Conservation (phyloP, 1,140 invertebrate species). For the Brachionus manjavacas region DNA sequence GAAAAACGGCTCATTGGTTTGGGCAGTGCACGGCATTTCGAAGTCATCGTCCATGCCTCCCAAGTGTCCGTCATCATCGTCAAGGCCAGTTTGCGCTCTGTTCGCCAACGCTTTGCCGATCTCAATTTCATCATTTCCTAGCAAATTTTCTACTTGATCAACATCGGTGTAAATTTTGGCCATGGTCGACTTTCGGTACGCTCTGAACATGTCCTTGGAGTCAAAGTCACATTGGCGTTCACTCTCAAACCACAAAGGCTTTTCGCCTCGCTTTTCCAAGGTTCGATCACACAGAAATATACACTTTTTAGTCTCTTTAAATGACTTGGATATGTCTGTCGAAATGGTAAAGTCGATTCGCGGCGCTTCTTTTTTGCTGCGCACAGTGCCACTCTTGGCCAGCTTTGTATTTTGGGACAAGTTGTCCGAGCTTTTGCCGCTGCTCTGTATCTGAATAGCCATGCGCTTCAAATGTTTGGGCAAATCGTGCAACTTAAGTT, state of each 20-base stretch:
- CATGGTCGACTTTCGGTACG: background rate
- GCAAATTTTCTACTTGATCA: background rate
- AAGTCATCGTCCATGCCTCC: slow-evolving; percentile 34
- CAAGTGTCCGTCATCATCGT: slow-evolving; percentile 14
- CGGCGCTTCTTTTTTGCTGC: slow-evolving; percentile 36
- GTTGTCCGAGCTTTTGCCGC: background rate
- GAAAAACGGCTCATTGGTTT: slow-evolving; percentile 37
- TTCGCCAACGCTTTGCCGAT: background rate
- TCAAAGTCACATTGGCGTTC: slow-evolving; percentile 25
- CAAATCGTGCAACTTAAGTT: slow-evolving; percentile 23
- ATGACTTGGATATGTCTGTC: background rate
- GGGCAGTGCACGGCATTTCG: slow-evolving; percentile 33
- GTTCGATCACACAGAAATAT: slow-evolving; percentile 29
- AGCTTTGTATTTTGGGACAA: background rate
- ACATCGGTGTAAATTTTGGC: slow-evolving; percentile 30
- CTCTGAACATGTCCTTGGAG: background rate
- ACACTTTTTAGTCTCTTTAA: slow-evolving; percentile 9
- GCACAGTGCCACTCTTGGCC: background rate
- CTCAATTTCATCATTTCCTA: slow-evolving; percentile 28
- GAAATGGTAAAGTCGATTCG: background rate
- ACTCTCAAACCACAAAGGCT: background rate
- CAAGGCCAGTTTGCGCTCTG: background rate
- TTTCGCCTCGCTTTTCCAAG: slow-evolving; percentile 30
- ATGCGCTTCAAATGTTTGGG: slow-evolving; percentile 28
- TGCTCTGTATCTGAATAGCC: slow-evolving; percentile 28